These are phyloP conservation scores for Bombus ignitus DNA, from an alignment of 1,140 invertebrate species.

Conservation along the genomic window DNA sequence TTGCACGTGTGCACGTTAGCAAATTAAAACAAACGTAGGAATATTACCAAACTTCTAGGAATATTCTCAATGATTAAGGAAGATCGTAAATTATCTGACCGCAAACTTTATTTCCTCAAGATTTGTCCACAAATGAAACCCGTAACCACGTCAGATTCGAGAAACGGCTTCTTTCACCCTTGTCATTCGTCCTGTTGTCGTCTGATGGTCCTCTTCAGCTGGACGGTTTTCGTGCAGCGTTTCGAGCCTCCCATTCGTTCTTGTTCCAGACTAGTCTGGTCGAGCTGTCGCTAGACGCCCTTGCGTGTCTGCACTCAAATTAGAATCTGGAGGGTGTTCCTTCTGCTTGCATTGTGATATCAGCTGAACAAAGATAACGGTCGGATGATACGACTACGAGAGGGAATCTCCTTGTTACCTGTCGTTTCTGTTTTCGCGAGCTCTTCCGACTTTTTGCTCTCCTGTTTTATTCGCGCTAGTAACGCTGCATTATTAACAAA, in stretches of 20 bases:
- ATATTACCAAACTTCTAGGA: no score
- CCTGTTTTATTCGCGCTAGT: constrained; percentile 13
- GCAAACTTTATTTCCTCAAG: neutral
- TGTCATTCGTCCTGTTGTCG: neutral
- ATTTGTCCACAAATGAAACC: neutral
- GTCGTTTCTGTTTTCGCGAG: constrained; percentile 11
- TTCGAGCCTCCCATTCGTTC: constrained; percentile 13
- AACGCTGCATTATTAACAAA: constrained; percentile 32
- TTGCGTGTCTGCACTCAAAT: constrained; percentile 70
- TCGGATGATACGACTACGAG: constrained; percentile 12
- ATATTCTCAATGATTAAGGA: no score
- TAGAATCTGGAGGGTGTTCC: constrained; percentile 66
- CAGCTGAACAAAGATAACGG: constrained; percentile 61
- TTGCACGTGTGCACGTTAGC: no score
- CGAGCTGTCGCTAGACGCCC: constrained; percentile 34
- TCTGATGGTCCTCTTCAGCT: constrained; percentile 39
- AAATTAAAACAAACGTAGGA: no score
- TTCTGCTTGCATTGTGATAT: constrained; percentile 59
- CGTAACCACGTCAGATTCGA: neutral
- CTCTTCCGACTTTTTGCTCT: neutral
- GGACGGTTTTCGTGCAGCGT: constrained; percentile 25
- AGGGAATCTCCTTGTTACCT: constrained; percentile 25
- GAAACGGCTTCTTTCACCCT: constrained; percentile 7
- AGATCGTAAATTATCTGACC: neutral
- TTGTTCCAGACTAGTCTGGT: constrained; percentile 43